Evolutionary conservation across 2,888 invertebrate species (phyloP), one percentile per base, ranked within the genome.

Genomic region (Orgyia antiqua): DNA sequence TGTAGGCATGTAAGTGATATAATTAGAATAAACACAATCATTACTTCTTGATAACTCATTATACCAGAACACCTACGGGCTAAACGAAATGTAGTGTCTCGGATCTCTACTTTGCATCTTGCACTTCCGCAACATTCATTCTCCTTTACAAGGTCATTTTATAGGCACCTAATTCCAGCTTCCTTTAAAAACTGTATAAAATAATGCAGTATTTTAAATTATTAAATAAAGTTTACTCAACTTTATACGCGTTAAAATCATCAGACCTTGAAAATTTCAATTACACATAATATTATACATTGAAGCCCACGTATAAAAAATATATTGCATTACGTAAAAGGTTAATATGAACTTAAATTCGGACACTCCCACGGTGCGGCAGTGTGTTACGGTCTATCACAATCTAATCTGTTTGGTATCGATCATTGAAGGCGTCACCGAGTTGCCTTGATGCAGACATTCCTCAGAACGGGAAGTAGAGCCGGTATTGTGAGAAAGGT

Each of bases 401-500:
- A n/a, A n/a, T n/a, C n/a, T n/a, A n/a, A n/a, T n/a, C n/a, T n/a
- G n/a, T n/a, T n/a, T n/a, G n/a, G n/a, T n/a, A n/a, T n/a, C n/a
- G n/a, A n/a, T n/a, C n/a, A n/a, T n/a, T n/a, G n/a, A n/a, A 15
- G 48, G 55, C 57, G 64, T 65, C 68, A 68, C 70, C 56, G 35
- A 62, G 55, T 71, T 44, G 66, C 77, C 78, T 80, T 78, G 79
- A 48, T 51, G 38, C 23, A 51, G 45, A 54, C 78, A 79, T 80
- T 77, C 79, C 67, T 53, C 42, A 37, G 55, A 70, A 49, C 72
- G 68, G 80, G 78, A 80, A 80, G 68, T 66, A 8, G 24, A 36
- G 31, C 33, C 33, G 31, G 42, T 35, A 45, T 39, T 45, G 30
- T 39, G 36, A 30, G 38, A 45, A 45, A 45, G 33, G 39, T 31